Conservation (phyloP, 2,113 vertebrate genomes). For the Catagonus wagneri region DNA sequence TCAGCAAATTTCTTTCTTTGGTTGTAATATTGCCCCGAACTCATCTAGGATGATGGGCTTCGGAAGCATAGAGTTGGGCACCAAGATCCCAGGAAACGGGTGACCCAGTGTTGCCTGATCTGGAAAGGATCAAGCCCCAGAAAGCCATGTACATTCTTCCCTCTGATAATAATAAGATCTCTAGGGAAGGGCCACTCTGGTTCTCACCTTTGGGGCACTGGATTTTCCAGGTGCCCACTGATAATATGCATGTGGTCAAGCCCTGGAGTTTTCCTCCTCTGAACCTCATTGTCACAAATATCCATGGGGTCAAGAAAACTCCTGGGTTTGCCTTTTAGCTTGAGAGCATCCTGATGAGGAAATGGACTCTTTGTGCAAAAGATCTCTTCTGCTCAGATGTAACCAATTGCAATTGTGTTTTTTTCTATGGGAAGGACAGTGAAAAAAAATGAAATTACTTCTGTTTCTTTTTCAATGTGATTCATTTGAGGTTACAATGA, state of each 20-base stretch:
- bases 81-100: background rate
- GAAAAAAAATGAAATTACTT: background rate
- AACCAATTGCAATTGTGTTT: background rate
- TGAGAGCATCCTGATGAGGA: background rate
- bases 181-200: background rate
- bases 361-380: background rate
- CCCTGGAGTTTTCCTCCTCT: background rate
- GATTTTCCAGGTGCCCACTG: background rate
- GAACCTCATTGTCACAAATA: background rate
- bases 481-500: slow-evolving; percentile 16
- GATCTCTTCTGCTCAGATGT: background rate
- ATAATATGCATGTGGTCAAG: background rate
- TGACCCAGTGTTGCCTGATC: background rate
- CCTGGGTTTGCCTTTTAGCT: background rate
- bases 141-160: background rate
- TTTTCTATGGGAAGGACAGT: background rate
- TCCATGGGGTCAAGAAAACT: background rate
- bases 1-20: slow-evolving; percentile 16
- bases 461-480: background rate
- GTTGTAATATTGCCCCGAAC: background rate
- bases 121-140: background rate
- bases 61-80: background rate
- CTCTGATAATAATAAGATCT: background rate
- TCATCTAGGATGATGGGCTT: background rate
- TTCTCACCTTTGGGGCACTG: background rate